Conservation (phyloP, 2,113 vertebrate species). For the Micromys minutus region DNA sequence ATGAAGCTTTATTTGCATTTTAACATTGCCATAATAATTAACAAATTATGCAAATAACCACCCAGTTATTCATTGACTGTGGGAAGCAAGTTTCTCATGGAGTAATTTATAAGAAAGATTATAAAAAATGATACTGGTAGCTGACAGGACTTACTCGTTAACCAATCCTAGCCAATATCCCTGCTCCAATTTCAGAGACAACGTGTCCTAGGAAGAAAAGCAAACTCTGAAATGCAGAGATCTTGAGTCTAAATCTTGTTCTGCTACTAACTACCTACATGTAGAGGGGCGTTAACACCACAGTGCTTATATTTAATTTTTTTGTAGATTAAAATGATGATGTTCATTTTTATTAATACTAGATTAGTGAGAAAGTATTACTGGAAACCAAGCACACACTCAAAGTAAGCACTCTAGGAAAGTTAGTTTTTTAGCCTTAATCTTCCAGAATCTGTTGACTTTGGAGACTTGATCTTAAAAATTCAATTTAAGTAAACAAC, state of each 20-base stretch:
- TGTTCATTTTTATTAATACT: not conserved
- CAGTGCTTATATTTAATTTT: not conserved
- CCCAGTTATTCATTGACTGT: slow-evolving; percentile 50
- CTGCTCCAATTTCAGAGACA: not conserved
- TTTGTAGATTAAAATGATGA: not conserved
- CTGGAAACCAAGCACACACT: not conserved
- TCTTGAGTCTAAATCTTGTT: not conserved
- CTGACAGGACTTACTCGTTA: not conserved
- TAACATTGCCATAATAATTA: slow-evolving; percentile 65
- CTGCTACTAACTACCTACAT: not conserved
- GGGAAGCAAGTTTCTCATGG: slow-evolving; percentile 28
- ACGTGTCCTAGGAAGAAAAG: not conserved
- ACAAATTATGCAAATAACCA: slow-evolving; percentile 51
- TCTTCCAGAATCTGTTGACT: not conserved
- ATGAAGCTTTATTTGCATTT: slow-evolving; percentile 24
- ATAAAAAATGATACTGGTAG: not conserved
- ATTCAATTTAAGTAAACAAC: not conserved
- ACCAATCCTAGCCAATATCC: not conserved
- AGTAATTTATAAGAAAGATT: slow-evolving; percentile 1
- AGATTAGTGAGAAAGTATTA: slow-evolving; percentile 35
- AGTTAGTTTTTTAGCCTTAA: not conserved
- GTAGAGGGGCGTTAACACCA: not conserved
- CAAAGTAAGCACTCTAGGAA: not conserved
- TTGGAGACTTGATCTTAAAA: not conserved
- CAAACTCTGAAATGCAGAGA: slow-evolving; percentile 12